Base-by-base conservation (phyloP, 1,140 invertebrate species). In the Papilio polytes region DNA sequence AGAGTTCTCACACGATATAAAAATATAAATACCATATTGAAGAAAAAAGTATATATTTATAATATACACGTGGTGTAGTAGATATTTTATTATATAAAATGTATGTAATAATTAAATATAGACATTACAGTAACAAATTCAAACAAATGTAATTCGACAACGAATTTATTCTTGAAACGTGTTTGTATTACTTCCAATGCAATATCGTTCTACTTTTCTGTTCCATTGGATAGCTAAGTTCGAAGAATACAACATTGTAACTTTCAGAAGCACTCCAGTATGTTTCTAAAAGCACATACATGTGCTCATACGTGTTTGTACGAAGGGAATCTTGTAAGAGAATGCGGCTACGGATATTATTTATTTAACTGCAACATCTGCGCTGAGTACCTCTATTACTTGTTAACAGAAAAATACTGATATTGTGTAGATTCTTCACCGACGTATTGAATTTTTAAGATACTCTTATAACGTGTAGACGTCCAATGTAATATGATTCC, bases 231-330 rank as follows among this genome's bases (percentile, higher is more conserved):
- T 70, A 12, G 22, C 59, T 31, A 26, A 66, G 59, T 66, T 66
- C 20, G 56, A 9, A 59, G 56, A 22, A 59, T 59, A 22, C 13
- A 70, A 70, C 26, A 70, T 70, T 36, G 12, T 70, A 15, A 70
- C 63, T 36, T 70, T 31, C 63, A 70, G 63, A 18, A 31, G 63
- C 13, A 70, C 26, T 70, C 12, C 26, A 36, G 63, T 31, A 70
- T 36, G 63, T 70, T 63, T 63, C 59, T 70, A 70, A 36, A 70
- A 36, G 22, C 59, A 66, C 22, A 66, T 66, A 66, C 22, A 26
- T 66, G 22, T 26, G 22, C 6, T 15, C 26, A 70, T 63, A 26
- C 12, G 13, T 70, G 26, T 70, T 70, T 70, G 26, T 31, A 13
- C 26, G 31, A 12, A 18, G 12, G 13, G 26, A 31, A 70, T 70